Conservation (phyloP, 2,113 vertebrate genomes). For the Forbesichthys agassizii region DNA sequence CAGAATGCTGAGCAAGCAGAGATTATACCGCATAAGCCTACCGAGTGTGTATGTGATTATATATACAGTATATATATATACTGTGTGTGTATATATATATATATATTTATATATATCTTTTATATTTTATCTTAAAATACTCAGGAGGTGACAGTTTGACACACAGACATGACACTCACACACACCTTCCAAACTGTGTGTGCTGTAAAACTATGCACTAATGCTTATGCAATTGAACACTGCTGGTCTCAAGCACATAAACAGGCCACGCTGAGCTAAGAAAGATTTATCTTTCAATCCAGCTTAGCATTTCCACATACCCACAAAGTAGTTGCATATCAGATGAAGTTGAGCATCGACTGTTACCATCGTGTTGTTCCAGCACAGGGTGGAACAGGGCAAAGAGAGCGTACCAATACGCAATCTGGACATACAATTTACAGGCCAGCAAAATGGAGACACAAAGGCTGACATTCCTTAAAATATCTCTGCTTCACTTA, state of each 20-base stretch:
- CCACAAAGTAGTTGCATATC: conserved; percentile 17
- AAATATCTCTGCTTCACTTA: not conserved
- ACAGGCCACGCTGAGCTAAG: conserved; percentile 30
- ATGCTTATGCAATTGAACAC: conserved; percentile 50
- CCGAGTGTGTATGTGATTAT: too few relatives aligned
- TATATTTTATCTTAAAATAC: too few relatives aligned
- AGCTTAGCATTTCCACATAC: conserved; percentile 43
- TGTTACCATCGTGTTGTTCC: conserved; percentile 26
- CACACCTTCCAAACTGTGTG: conserved; percentile 9
- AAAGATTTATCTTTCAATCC: conserved; percentile 35
- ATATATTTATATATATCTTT: too few relatives aligned
- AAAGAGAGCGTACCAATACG: not conserved
- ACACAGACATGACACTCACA: conserved; percentile 86
- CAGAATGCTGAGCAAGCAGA: not conserved
- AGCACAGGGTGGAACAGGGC: conserved; percentile 25
- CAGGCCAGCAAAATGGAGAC: conserved; percentile 2
- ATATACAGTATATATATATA: too few relatives aligned
- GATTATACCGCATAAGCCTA: too few relatives aligned
- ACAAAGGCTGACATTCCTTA: conserved; percentile 13
- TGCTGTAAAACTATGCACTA: conserved; percentile 43
- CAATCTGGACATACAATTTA: not conserved
- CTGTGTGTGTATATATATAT: too few relatives aligned
- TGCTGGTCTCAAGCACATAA: conserved; percentile 36
- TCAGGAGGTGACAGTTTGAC: conserved; percentile 83
- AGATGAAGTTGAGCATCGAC: conserved; percentile 31